Percentiles rank a stretch among this genome's conserved stretches.
These are phyloP conservation scores for Myripristis jacobus DNA, from an alignment of 2,797 vertebrate species.

Conservation along the genomic window DNA sequence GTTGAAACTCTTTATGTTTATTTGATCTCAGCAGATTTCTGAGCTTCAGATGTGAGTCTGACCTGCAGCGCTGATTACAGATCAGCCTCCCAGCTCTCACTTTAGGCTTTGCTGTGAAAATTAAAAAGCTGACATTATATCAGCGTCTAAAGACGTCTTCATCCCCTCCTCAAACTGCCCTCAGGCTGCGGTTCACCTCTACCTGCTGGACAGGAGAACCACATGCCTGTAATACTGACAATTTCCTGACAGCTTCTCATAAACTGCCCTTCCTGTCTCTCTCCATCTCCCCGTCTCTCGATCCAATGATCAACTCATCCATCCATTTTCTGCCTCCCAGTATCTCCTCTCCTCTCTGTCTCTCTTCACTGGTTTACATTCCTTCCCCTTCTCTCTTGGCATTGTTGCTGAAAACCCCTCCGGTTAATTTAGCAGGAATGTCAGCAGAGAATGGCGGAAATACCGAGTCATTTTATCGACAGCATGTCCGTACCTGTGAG, in stretches of 20 bases:
- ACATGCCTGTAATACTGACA: constrained; percentile 49
- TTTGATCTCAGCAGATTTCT: no score
- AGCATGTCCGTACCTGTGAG: neutral
- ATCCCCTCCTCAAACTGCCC: neutral
- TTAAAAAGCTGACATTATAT: constrained; percentile 32
- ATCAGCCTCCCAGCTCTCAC: neutral
- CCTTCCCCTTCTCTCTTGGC: neutral
- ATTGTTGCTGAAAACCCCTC: neutral
- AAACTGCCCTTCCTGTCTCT: neutral
- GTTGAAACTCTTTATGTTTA: no score
- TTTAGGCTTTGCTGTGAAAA: neutral
- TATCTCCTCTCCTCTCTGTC: neutral
- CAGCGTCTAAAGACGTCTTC: constrained; percentile 17
- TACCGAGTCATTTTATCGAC: neutral
- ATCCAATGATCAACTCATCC: no score
- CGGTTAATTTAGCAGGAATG: neutral
- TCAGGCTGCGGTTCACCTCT: constrained; percentile 3
- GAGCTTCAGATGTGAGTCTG: no score
- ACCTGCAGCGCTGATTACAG: neutral
- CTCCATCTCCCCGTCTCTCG: neutral
- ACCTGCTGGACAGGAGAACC: constrained; percentile 30
- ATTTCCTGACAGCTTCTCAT: constrained; percentile 58
- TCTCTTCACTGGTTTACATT: neutral
- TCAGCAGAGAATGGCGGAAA: neutral
- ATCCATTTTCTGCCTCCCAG: neutral